phyloP scores from a whole-genome alignment of 2,797 vertebrate genomes.

The Malacoraja senta region DNA sequence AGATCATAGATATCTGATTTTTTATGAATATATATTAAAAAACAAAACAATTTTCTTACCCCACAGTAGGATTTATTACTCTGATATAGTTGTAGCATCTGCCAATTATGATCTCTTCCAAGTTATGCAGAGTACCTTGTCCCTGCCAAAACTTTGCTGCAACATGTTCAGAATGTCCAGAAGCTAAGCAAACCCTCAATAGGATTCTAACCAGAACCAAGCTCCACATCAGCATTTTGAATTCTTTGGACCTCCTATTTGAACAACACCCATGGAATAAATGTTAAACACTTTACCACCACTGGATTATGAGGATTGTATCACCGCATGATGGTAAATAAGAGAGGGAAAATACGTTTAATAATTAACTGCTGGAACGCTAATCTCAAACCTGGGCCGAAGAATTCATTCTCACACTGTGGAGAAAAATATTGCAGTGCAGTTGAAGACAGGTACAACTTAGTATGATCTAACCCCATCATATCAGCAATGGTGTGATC shows the following conservation, averaged over 20 bases:
- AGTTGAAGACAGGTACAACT: no score
- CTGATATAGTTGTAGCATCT: constrained; percentile 56
- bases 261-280: background rate
- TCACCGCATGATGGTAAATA: background rate
- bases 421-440: no score
- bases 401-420: no score
- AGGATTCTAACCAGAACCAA: constrained; percentile 39
- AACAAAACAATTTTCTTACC: constrained; percentile 50
- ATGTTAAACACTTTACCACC: background rate
- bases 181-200: constrained; percentile 39
- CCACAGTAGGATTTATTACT: constrained; percentile 47
- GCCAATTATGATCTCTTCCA: constrained; percentile 57
- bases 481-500: no score
- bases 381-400: no score
- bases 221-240: constrained; percentile 41
- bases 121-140: constrained; percentile 50
- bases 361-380: constrained; percentile 1
- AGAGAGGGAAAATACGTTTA: background rate
- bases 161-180: background rate
- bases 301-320: background rate
- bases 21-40: background rate
- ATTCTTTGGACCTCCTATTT: constrained; percentile 25
- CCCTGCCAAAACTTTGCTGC: constrained; percentile 43
- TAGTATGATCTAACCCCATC: no score
- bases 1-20: no score